Conservation (phyloP, 2,113 vertebrate genomes). For the Gnathonemus echidnorhynchus region DNA sequence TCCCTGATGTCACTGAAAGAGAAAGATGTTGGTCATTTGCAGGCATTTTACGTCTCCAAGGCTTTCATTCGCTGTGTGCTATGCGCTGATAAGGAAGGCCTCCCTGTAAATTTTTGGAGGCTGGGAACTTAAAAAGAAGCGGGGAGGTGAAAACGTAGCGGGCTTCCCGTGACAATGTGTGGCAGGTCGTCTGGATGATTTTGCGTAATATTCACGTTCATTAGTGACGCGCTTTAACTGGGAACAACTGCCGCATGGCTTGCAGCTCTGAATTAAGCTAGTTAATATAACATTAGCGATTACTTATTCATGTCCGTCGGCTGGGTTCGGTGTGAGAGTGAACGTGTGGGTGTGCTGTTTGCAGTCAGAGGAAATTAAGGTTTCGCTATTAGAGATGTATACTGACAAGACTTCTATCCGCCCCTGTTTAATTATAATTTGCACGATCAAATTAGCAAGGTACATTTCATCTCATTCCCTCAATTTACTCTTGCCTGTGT, state of each 20-base stretch:
- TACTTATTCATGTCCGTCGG: neutral
- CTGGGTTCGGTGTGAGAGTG: neutral
- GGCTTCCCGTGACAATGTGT: neutral
- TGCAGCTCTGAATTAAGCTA: neutral
- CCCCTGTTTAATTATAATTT: neutral
- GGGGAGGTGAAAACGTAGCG: neutral
- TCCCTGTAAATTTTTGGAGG: neutral
- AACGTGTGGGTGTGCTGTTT: neutral
- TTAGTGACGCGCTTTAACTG: neutral
- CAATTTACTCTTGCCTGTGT: neutral
- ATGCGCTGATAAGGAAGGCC: neutral
- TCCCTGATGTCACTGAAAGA: neutral
- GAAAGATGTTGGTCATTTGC: neutral
- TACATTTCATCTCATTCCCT: neutral
- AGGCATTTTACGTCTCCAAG: neutral
- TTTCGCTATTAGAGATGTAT: neutral
- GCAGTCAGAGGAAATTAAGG: neutral
- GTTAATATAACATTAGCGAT: slow-evolving; percentile 4
- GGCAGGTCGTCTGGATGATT: neutral
- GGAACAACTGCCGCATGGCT: neutral
- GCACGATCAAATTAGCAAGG: neutral
- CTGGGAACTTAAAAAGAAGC: neutral
- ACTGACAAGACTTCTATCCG: neutral
- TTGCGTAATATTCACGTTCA: neutral
- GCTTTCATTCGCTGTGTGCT: neutral